A percentile compares a stretch with the other conserved stretches of the same genome.
Evolutionary conservation across 2,113 vertebrate species (phyloP).

Genomic region (Austrofundulus limnaeus): DNA sequence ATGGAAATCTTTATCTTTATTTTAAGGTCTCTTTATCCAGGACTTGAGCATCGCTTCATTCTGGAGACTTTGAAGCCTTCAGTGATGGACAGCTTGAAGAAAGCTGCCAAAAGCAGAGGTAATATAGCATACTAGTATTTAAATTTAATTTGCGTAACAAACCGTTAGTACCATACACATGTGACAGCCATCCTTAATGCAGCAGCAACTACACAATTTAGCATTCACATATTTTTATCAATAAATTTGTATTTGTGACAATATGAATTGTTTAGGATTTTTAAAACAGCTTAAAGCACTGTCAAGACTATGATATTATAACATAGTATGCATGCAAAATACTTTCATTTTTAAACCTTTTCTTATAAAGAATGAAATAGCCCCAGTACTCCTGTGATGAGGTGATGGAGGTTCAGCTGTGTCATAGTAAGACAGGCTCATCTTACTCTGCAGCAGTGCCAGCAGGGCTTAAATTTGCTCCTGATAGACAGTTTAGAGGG

Average conservation of each 20-base stretch:
- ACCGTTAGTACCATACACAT: background rate
- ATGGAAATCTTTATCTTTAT: slow-evolving; percentile 1
- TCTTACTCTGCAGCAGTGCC: slow-evolving; percentile 16
- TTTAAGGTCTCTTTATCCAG: slow-evolving; percentile 90
- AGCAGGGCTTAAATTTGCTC: slow-evolving; percentile 26
- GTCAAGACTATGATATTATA: background rate
- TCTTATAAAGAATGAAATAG: slow-evolving; percentile 6
- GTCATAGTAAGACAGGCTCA: slow-evolving; percentile 11
- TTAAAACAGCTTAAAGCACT: background rate
- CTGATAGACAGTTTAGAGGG: slow-evolving; percentile 42
- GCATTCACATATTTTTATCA: background rate
- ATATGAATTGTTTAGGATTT: background rate
- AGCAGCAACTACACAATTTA: background rate
- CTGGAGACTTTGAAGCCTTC: slow-evolving; percentile 87
- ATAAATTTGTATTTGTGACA: background rate
- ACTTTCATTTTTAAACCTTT: background rate
- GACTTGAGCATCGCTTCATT: slow-evolving; percentile 90
- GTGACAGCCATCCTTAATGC: background rate
- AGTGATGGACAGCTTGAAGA: slow-evolving; percentile 87
- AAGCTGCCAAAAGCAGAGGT: slow-evolving; percentile 94
- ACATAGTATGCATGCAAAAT: background rate
- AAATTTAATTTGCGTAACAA: background rate
- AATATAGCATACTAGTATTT: slow-evolving; percentile 43
- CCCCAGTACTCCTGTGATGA: background rate
- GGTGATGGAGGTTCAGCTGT: slow-evolving; percentile 18